Evolutionary conservation across 2,113 vertebrate genomes (phyloP), one percentile per base, ranked within the genome.

Genomic region (Apteryx owenii): DNA sequence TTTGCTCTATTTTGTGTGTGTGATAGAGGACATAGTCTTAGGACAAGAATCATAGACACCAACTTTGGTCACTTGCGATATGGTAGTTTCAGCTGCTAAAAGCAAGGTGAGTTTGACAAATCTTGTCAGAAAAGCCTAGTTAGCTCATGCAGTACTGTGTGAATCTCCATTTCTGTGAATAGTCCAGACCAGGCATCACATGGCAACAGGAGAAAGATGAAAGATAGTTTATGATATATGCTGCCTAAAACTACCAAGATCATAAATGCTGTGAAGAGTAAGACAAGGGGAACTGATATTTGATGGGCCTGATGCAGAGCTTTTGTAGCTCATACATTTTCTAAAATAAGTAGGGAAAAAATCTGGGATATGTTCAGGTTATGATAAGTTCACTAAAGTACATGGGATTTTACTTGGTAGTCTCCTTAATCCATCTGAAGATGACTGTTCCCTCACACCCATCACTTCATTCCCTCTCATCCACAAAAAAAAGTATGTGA

Each of bases 111-210:
- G 28, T n/a, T 18, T 48, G 53, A 69, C 9, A 62, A 76, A 48
- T 29, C 46, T 29, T 0, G 3, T 48, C 31, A 53, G 40, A 81
- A 62, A 81, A 81, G 23, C 28, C 70, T 40, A 15, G n/a, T 61
- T 14, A 48, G n/a, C 48, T 77, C 26, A 28, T 6, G n/a, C 22
- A n/a, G 7, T n/a, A 46, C 23, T 87, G 54, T 23, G 40, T 31
- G 20, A 69, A 40, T 29, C 44, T 38, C 51, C 0, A 0, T 46
- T 51, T 38, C 23, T 21, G 17, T 42, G 33, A 76, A 42, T 0
- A 0, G 29, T 36, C 46, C 40, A 7, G 48, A 62, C 4, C 23
- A 76, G 17, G 10, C 70, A 76, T n/a, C 54, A n/a, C 14, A 54
- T 38, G 46, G 6, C 33, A 75, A 69, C 54, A 69, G 46, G 13